phyloP scores from a whole-genome alignment of 37 sponge, comb jelly and placozoan species.

The Oopsacas minuta region DNA sequence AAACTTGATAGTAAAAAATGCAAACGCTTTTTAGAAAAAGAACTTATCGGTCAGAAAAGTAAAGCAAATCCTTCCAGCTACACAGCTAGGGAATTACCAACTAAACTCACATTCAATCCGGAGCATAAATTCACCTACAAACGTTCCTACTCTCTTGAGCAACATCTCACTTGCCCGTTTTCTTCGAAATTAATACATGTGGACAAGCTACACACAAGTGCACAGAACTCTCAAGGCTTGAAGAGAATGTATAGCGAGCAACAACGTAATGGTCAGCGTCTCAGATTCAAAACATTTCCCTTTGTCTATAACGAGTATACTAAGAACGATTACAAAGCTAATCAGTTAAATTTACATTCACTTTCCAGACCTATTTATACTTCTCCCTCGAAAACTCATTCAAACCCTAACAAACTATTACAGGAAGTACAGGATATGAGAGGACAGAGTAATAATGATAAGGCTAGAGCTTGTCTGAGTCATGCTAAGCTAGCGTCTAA shows the following conservation, averaged over 20 bases:
- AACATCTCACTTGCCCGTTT: neutral
- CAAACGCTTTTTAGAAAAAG: conserved; percentile 1
- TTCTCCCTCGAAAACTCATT: neutral
- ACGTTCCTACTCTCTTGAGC: neutral
- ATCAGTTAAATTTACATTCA: neutral
- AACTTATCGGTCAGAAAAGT: conserved; percentile 11
- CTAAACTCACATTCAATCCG: neutral
- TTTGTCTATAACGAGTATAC: neutral
- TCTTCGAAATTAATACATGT: conserved; percentile 15
- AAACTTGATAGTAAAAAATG: neutral
- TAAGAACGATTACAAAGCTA: neutral
- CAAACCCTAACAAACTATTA: neutral
- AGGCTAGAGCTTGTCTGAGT: conserved; percentile 3
- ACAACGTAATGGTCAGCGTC: neutral
- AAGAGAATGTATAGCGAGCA: neutral
- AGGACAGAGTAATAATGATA: conserved; percentile 12
- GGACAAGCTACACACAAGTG: conserved; percentile 16
- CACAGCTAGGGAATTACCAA: neutral
- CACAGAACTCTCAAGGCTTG: neutral
- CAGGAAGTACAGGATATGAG: neutral
- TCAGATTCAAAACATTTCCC: neutral
- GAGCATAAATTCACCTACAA: neutral
- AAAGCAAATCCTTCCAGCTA: neutral
- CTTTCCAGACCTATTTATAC: no score
- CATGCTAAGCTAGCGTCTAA: neutral